Evolutionary conservation across 2,888 invertebrate genomes (phyloP).

Genomic region (Drosophila emarginata): DNA sequence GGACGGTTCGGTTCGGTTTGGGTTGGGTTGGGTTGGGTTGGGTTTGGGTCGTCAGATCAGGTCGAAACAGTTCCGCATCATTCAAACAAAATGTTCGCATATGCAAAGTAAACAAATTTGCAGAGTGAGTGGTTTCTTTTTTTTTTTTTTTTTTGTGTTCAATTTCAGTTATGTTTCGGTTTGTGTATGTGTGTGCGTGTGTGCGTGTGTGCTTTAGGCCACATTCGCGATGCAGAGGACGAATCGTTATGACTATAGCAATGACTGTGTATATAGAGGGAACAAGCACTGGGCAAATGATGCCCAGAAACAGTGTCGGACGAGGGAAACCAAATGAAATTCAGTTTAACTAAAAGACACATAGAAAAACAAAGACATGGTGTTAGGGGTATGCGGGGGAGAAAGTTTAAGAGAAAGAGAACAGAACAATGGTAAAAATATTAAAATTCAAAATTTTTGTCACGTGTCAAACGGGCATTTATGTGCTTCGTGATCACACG

Average conservation of each 20-base stretch:
- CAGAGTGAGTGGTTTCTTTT: conserved; percentile 17
- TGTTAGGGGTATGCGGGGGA: neutral
- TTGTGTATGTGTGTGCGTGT: neutral
- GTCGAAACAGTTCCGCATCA: conserved; percentile 55
- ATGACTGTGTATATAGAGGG: conserved; percentile 3
- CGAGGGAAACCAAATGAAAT: conserved; percentile 66
- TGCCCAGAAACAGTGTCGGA: conserved; percentile 50
- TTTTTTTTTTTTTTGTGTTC: neutral
- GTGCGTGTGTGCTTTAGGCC: conserved; percentile 12
- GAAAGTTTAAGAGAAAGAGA: conserved; percentile 12
- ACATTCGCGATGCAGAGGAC: neutral
- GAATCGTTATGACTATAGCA: conserved; percentile 1
- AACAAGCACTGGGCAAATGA: conserved; percentile 21
- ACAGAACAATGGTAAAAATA: conserved; percentile 55
- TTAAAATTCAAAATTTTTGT: conserved; percentile 74
- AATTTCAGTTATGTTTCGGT: conserved; percentile 22
- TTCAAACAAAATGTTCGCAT: conserved; percentile 57
- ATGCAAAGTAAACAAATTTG: conserved; percentile 59
- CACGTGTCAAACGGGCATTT: conserved; percentile 77
- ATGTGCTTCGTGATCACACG: conserved; percentile 75
- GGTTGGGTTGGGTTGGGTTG: neutral
- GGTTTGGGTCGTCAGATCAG: neutral
- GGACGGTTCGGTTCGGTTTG: too few relatives aligned
- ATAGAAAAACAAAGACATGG: neutral
- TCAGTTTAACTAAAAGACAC: conserved; percentile 53